A percentile compares a stretch with the other conserved stretches of the same genome.
These are phyloP conservation scores for Sepioteuthis lessoniana DNA, from an alignment of 2,888 invertebrate species.

Conservation along the genomic window DNA sequence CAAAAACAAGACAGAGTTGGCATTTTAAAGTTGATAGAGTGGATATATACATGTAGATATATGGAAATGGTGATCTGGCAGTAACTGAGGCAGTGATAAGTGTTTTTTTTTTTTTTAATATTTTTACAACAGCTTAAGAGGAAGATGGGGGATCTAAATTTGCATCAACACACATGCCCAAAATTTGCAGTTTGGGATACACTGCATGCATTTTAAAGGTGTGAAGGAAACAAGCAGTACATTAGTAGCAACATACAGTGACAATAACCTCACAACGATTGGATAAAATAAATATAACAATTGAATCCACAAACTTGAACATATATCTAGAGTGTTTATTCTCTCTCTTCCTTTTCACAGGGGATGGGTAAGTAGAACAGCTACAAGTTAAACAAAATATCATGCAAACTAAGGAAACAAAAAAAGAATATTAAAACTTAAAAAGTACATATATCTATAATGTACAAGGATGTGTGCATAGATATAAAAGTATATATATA, in stretches of 20 bases:
- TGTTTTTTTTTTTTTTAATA: not conserved
- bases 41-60: not conserved
- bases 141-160: slow-evolving; percentile 11
- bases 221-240: slow-evolving; percentile 40
- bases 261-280: slow-evolving; percentile 37
- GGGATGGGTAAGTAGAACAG: not conserved
- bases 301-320: slow-evolving; percentile 37
- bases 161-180: slow-evolving; percentile 44
- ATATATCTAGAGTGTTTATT: not conserved
- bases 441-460: not conserved
- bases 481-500: too few relatives aligned
- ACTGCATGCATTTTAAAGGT: slow-evolving; percentile 38
- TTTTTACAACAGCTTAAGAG: not conserved
- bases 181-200: slow-evolving; percentile 34
- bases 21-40: not conserved
- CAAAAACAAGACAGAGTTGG: not conserved
- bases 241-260: slow-evolving; percentile 47
- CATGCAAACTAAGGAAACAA: slow-evolving; percentile 41
- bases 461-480: too few relatives aligned
- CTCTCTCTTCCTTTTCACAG: not conserved
- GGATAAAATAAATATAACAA: slow-evolving; percentile 8
- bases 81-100: slow-evolving; percentile 42
- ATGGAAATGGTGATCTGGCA: slow-evolving; percentile 3
- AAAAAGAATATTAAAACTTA: not conserved
- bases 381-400: not conserved